Percentiles rank a stretch among this genome's conserved stretches.
phyloP scores from a whole-genome alignment of 2,888 invertebrate species.

The Diplazon laetatorius region DNA sequence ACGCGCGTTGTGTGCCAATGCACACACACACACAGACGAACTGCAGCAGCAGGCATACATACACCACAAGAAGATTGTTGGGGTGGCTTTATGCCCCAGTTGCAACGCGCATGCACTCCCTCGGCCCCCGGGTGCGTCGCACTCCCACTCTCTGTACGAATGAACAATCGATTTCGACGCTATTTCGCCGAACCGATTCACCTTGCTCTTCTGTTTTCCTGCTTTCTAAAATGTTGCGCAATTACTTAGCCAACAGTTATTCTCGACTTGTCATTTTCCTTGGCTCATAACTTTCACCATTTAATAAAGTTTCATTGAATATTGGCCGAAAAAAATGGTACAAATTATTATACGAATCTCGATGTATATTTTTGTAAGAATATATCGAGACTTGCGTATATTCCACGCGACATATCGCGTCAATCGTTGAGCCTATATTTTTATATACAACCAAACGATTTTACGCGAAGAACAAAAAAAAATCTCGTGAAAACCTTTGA shows the following conservation, averaged over 20 bases:
- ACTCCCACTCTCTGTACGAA: no score
- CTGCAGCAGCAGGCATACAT: background rate
- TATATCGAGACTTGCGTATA: background rate
- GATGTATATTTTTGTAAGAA: no score
- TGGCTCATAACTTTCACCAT: no score
- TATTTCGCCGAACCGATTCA: constrained; percentile 56
- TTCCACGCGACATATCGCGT: background rate
- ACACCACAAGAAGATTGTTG: constrained; percentile 26
- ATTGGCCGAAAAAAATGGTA: no score
- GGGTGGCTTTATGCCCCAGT: constrained; percentile 71
- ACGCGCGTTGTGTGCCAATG: background rate
- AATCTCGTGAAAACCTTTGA: constrained; percentile 6
- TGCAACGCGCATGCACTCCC: constrained; percentile 68
- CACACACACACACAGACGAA: background rate
- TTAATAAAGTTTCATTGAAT: no score
- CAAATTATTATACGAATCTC: no score
- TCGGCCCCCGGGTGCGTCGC: constrained; percentile 29
- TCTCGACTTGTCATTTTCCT: background rate
- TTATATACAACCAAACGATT: background rate
- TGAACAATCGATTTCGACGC: constrained; percentile 62
- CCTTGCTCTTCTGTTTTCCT: constrained; percentile 49
- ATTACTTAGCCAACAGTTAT: constrained; percentile 12
- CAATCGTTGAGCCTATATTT: background rate
- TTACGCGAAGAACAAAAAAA: background rate
- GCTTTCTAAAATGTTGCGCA: background rate